A percentile compares a stretch with the other conserved stretches of the same genome.
Evolutionary conservation across 1,140 invertebrate species (phyloP).

Genomic region (Holcopasites calliopsidis): DNA sequence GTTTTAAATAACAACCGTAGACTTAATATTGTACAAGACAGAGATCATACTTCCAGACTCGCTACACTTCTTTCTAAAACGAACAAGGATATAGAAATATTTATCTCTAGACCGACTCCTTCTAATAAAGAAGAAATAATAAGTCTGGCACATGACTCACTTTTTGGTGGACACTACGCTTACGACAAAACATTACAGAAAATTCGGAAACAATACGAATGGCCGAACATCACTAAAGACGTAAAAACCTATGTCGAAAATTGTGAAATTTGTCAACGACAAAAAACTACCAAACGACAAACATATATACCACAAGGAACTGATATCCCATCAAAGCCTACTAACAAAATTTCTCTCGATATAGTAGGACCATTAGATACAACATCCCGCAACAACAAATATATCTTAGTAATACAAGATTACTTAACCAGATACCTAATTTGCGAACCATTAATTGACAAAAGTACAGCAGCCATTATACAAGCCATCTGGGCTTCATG

Average conservation of each 20-base stretch:
- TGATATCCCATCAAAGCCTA: not conserved
- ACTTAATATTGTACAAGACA: not conserved
- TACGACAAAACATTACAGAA: not conserved
- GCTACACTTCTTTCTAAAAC: not conserved
- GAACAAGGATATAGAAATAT: not conserved
- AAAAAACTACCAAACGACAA: not conserved
- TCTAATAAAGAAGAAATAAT: not conserved
- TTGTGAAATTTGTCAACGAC: not conserved
- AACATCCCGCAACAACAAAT: not conserved
- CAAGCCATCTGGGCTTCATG: slow-evolving; percentile 9
- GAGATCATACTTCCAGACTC: not conserved
- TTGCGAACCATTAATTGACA: not conserved
- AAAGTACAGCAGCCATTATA: slow-evolving; percentile 5
- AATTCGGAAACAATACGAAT: not conserved
- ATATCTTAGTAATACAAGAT: not conserved
- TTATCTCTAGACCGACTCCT: not conserved
- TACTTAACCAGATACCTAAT: not conserved
- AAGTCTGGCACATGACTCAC: not conserved
- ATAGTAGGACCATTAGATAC: not conserved
- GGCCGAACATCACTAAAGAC: not conserved
- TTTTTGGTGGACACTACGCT: not conserved
- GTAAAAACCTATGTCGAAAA: not conserved
- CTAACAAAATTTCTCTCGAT: not conserved
- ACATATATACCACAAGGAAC: not conserved
- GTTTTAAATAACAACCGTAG: not conserved